Evolutionary conservation across 2,113 vertebrate genomes (phyloP).

Genomic region (Chamaea fasciata): DNA sequence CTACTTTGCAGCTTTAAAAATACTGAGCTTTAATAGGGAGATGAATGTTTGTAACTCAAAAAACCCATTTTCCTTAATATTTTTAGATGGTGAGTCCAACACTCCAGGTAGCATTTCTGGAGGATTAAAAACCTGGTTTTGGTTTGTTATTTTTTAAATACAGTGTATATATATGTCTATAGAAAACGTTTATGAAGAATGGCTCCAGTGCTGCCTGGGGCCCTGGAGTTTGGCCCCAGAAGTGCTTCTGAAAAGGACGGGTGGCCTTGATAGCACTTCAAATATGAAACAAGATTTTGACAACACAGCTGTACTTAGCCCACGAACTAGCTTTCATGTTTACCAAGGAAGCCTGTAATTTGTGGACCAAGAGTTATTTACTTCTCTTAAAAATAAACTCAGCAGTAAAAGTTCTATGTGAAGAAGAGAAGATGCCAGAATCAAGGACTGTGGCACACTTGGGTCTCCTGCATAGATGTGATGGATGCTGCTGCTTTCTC

Average conservation of each 20-base stretch:
- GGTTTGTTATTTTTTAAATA: background rate
- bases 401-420: background rate
- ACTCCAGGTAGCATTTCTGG: background rate
- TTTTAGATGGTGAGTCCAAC: background rate
- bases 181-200: background rate
- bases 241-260: background rate
- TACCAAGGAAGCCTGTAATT: constrained; percentile 13
- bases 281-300: background rate
- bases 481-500: background rate
- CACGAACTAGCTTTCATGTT: background rate
- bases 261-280: background rate
- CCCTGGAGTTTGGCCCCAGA: background rate
- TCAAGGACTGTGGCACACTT: background rate
- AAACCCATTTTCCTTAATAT: background rate
- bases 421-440: background rate
- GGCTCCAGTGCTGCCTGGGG: background rate
- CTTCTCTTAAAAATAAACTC: constrained; percentile 43
- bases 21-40: background rate
- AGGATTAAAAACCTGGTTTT: background rate
- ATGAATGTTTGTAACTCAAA: background rate
- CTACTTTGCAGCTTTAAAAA: background rate
- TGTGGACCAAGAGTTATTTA: background rate
- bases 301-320: background rate
- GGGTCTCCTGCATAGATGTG: background rate
- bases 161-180: background rate